Base-by-base conservation (phyloP, 2,797 vertebrate genomes). In the Emys orbicularis region DNA sequence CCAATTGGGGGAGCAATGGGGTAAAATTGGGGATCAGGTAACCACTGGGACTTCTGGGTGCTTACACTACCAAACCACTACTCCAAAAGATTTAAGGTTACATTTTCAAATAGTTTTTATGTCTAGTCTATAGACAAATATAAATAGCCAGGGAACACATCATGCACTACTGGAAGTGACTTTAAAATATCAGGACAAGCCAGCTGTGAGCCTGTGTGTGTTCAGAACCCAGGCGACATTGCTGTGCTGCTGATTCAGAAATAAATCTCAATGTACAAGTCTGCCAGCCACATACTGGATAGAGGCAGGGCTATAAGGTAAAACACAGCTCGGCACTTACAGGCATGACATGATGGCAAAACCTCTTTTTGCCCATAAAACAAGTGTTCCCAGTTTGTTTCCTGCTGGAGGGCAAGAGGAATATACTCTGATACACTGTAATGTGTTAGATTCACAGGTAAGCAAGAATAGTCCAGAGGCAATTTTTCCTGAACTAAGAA, bases 401-500 rank as follows among this genome's bases (percentile, higher is more conserved):
- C 31, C 92, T 93, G 76, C 76, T 41, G 18, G 47, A 84, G 81
- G 85, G 88, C 68, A 12, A 8, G 29, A 88, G 49, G 37, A 52
- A 56, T 89, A 79, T 90, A 81, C 59, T 85, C 9, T 81, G n/a
- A 68, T 72, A 4, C 76, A 84, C 8, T 90, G 21, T 84, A 83
- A 56, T 56, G 83, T 34, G 8, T 86, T 82, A 49, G 52, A 88
- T 27, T 86, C 84, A 90, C 84, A 88, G 83, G 54, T 83, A 90
- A 72, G 44, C 59, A 93, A 94, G 54, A 68, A 88, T 74, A 85
- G 44, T 19, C 25, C 29, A 57, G 91, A 89, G 54, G n/a, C 74
- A 93, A 82, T 89, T 92, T 95, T 81, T 54, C 41, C 81, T 31
- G 19, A 41, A 72, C 19, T 83, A 79, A 90, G 86, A 96, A 90